Evolutionary conservation across 2,113 vertebrate genomes (phyloP), one percentile per base, ranked within the genome.

Genomic region (Macaca mulatta): DNA sequence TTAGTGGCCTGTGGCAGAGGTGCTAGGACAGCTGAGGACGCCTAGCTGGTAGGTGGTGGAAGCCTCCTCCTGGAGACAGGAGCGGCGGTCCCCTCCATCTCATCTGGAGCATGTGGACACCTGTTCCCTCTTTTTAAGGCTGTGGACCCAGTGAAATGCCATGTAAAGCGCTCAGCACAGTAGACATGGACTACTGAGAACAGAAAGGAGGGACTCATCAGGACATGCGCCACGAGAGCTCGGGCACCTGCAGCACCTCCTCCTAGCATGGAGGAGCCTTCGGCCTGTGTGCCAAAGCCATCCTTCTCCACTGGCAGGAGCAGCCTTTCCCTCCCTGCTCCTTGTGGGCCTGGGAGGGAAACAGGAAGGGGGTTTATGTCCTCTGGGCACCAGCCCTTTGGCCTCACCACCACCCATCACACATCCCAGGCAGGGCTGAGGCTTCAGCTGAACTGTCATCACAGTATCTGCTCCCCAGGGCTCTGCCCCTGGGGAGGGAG

Each of bases 351-450:
- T 11, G 32, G 59, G 59, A 5, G 11, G 30, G 35, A 40, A n/a
- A 25, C 14, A 4, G 22, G 35, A 27, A 43, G 17, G 4, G 30
- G 30, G 23, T 1, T 3, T 17, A 11, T 1, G n/a, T 43, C 8
- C 59, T 79, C 18, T 3, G 23, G 70, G 72, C 6, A 38, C 45
- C 22, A 35, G 75, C 22, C 45, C n/a, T 57, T 5, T 32, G n/a
- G 55, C 25, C 55, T 50, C 38, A 1, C 14, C 20, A 6, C 52
- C 55, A 32, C 3, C 32, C 25, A 43, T 38, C 38, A 27, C 38
- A 20, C 5, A 25, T 0, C 0, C 57, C 8, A 3, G 2, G 14
- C 3, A 4, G 55, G 23, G 0, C 6, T 7, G 43, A 50, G 40
- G 75, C 57, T 20, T 5, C 4, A n/a, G 80, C 57, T 40, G 10